Conservation (phyloP, 2,888 invertebrate genomes). For the Axea sp. region DNA sequence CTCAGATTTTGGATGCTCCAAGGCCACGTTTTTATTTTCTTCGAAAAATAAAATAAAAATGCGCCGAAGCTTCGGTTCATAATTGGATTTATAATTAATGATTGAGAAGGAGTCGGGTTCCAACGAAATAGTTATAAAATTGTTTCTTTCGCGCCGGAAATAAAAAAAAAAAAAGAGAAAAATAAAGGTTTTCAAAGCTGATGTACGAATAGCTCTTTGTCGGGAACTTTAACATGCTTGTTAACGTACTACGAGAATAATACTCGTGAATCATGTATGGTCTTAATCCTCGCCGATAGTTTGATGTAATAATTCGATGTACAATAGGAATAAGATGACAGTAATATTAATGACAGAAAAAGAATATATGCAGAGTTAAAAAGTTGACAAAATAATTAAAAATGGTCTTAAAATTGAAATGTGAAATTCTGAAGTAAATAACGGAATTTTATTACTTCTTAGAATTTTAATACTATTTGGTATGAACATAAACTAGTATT, state of each 20-base stretch:
- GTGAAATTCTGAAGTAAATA: too few relatives aligned
- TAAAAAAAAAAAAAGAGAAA: slow-evolving; percentile 40
- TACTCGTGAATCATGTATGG: slow-evolving; percentile 26
- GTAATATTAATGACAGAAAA: too few relatives aligned
- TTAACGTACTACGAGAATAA: slow-evolving; percentile 35
- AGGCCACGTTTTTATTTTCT: slow-evolving; percentile 20
- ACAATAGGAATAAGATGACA: too few relatives aligned
- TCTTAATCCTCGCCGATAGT: slow-evolving; percentile 18
- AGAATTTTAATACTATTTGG: too few relatives aligned
- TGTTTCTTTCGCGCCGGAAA: slow-evolving; percentile 30
- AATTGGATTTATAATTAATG: slow-evolving; percentile 53
- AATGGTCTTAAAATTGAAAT: too few relatives aligned
- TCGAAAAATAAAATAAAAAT: slow-evolving; percentile 1
- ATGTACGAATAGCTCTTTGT: slow-evolving; percentile 19
- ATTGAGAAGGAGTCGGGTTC: slow-evolving; percentile 15
- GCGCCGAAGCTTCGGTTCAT: slow-evolving; percentile 7
- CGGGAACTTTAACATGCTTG: slow-evolving; percentile 41
- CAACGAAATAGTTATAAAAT: slow-evolving; percentile 44
- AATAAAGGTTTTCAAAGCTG: slow-evolving; percentile 22
- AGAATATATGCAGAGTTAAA: too few relatives aligned
- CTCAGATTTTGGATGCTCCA: slow-evolving; percentile 32
- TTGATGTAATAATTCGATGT: slow-evolving; percentile 13
- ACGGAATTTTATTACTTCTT: too few relatives aligned
- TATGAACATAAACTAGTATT: too few relatives aligned
- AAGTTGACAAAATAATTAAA: too few relatives aligned